Base-by-base conservation (phyloP, 2,113 vertebrate species). In the Cacatua alba region DNA sequence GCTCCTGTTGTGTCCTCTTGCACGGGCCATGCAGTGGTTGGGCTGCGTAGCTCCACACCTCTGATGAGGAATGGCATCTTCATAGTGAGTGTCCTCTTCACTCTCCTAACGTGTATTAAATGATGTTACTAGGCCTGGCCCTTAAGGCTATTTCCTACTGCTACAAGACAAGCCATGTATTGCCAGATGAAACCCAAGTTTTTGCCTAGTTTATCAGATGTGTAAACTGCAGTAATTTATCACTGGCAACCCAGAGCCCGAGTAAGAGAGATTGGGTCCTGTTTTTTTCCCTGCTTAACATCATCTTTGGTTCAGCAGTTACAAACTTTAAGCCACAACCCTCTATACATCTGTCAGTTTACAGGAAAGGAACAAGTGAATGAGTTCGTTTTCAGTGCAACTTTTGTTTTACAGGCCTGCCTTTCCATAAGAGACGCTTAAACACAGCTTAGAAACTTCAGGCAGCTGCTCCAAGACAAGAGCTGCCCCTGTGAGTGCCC, bases 21-120 rank as follows among this genome's bases (percentile, higher is more conserved):
- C 48, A 26, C 37, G 31, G 48, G 2, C 6, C 48, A 35, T 2
- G 1, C 13, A 6, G 31, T 3, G 25, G 39, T 25, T 3, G 68
- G 39, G 37, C 68, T 53, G 53, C 8, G 0, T 11, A 18, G 31
- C 51, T 28, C 68, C 25, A 7, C 53, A 6, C 51, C 79, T 57
- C 72, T 35, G 41, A 9, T 26, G 5, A 16, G 35, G 41, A 80
- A n/a, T 4, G 3, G 52, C 13, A 11, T 65, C 62, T 46, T 44
- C 64, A 8, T 9, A 46, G 43, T 33, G n/a, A 31, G 26, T 11
- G 26, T 46, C 76, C 16, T 26, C 25, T 57, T 55, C 18, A 2
- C 28, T 6, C 57, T 53, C 55, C 15, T 55, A 10, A 8, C 2
- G 0, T 35, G 55, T 62, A 41, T 44, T 18, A 70, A 35, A 35